Conservation (phyloP, 2,888 invertebrate genomes). For the Ommatoiulus sabulosus region DNA sequence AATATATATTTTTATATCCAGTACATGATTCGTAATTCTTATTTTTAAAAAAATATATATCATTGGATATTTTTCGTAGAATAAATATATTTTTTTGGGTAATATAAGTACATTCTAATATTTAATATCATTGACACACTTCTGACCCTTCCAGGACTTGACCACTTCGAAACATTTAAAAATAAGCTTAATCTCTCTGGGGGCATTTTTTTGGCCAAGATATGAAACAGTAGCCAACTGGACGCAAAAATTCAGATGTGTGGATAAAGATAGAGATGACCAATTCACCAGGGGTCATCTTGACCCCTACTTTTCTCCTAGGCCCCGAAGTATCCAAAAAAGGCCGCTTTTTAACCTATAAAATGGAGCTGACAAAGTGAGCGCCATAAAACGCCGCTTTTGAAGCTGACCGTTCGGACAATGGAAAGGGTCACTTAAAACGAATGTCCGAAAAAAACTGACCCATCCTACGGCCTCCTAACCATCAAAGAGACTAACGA, state of each 20-base stretch:
- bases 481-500: not conserved
- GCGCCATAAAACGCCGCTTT: constrained; percentile 23
- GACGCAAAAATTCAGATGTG: not conserved
- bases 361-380: not conserved
- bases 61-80: too few relatives aligned
- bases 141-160: too few relatives aligned
- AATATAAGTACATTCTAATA: too few relatives aligned
- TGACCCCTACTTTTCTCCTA: not conserved
- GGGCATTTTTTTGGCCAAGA: not conserved
- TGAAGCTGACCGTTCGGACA: not conserved
- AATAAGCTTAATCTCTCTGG: not conserved
- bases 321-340: not conserved
- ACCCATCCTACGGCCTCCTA: not conserved
- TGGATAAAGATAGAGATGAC: not conserved
- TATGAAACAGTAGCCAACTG: constrained; percentile 2
- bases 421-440: constrained; percentile 16
- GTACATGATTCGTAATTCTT: too few relatives aligned
- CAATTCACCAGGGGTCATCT: not conserved
- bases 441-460: not conserved
- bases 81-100: too few relatives aligned
- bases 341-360: constrained; percentile 33
- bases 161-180: not conserved
- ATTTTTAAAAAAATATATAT: too few relatives aligned
- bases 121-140: too few relatives aligned
- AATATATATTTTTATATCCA: too few relatives aligned